phyloP scores from a whole-genome alignment of 2,888 invertebrate species.

The Harpagoxenus sublaevis region DNA sequence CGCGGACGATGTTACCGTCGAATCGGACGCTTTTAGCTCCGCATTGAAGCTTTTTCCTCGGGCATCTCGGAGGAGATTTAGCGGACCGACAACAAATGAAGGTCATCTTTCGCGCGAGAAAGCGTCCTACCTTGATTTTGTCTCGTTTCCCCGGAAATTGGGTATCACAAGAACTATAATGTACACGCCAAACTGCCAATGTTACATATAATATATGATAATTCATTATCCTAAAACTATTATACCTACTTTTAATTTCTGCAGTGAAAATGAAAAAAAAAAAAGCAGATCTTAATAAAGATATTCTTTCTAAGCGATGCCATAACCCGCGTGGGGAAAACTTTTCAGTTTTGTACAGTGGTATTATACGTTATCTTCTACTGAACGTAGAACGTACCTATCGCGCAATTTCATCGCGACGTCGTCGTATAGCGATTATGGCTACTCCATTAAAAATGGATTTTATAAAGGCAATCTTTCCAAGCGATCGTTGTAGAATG shows the following conservation, averaged over 20 bases:
- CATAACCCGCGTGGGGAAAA: slow-evolving; percentile 3
- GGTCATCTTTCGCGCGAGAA: slow-evolving; percentile 60
- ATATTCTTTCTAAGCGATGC: background rate
- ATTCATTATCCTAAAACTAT: background rate
- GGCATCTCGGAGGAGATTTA: slow-evolving; percentile 65
- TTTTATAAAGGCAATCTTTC: slow-evolving; percentile 81
- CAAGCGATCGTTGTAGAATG: slow-evolving; percentile 74
- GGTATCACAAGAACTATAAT: slow-evolving; percentile 10
- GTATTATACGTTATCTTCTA: slow-evolving; percentile 30
- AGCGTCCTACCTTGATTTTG: slow-evolving; percentile 39
- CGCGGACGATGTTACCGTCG: slow-evolving; percentile 34
- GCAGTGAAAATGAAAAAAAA: background rate
- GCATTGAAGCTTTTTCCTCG: slow-evolving; percentile 65
- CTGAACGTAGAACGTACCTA: slow-evolving; percentile 41
- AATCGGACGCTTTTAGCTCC: slow-evolving; percentile 59
- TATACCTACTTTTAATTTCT: background rate
- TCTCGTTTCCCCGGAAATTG: slow-evolving; percentile 26
- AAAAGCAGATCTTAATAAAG: slow-evolving; percentile 22
- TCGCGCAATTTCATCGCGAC: slow-evolving; percentile 55
- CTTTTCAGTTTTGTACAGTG: slow-evolving; percentile 33
- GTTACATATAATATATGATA: background rate
- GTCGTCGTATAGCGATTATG: slow-evolving; percentile 72
- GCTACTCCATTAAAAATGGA: slow-evolving; percentile 80
- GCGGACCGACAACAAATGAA: slow-evolving; percentile 62
- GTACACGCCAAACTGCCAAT: background rate